Evolutionary conservation across 2,113 vertebrate genomes (phyloP), one percentile per base, ranked within the genome.

Genomic region (Okapia johnstoni): DNA sequence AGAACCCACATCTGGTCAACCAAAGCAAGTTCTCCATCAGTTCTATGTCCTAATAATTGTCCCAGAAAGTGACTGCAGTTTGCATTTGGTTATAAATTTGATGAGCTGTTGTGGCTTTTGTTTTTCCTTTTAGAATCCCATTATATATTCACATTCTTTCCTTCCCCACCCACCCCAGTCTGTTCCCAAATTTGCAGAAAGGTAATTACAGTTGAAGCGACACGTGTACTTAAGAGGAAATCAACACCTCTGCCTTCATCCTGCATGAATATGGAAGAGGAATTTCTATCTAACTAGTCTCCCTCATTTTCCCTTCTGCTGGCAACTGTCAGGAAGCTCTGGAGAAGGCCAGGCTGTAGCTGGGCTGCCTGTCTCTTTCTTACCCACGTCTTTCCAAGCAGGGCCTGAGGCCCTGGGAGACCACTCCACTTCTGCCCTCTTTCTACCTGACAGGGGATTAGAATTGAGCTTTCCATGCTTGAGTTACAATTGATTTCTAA

Each of bases 131-230:
- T 91, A 94, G 93, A 96, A 92, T 93, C 81, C 93, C 55, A 30
- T 73, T 90, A 60, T 30, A 36, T 50, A 92, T n/a, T 96, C 83
- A 43, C 1, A 10, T 76, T 48, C 33, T 77, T 77, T 89, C 60
- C 52, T 63, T 55, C 14, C 54, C n/a, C 36, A 80, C 43, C 17
- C n/a, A 28, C 94, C 84, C 61, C 28, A 96, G 52, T 84, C 92
- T 97, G 21, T 66, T 58, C 86, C 96, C 97, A 70, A 97, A 94
- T 95, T 52, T 98, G 85, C 52, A 81, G 79, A 93, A 97, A 97
- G 63, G 91, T 97, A 97, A 70, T 97, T 85, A 76, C 30, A 61
- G 70, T 86, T 81, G 97, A 81, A 90, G 85, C 87, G 94, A 96
- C 66, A 88, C 48, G 16, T 76, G 55, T 85, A 63, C 50, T 89